phyloP scores from a whole-genome alignment of 2,888 invertebrate species.

The Drosophila macrospina region DNA sequence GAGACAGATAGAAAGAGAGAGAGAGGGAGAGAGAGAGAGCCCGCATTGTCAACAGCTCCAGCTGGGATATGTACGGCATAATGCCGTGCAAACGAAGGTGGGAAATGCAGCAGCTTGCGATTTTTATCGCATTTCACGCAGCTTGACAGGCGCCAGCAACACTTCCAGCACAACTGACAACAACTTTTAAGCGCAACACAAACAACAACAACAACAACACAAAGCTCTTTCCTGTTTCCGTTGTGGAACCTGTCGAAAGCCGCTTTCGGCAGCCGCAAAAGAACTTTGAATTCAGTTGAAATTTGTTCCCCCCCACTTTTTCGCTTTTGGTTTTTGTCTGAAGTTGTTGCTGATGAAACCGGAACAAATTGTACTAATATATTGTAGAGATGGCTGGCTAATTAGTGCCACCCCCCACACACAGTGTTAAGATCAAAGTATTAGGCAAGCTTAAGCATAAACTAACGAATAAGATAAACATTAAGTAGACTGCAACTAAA shows the following conservation, averaged over 20 bases:
- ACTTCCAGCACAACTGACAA: slow-evolving; percentile 47
- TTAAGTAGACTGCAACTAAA: slow-evolving; percentile 41
- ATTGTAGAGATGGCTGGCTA: slow-evolving; percentile 22
- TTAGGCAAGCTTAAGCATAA: slow-evolving; percentile 23
- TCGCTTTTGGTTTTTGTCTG: background rate
- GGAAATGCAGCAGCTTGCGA: slow-evolving; percentile 59
- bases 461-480: slow-evolving; percentile 58
- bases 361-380: slow-evolving; percentile 63
- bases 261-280: slow-evolving; percentile 55
- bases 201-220: slow-evolving; percentile 32
- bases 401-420: slow-evolving; percentile 42
- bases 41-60: slow-evolving; percentile 41
- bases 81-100: slow-evolving; percentile 34
- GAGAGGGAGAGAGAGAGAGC: background rate
- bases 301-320: background rate
- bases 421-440: slow-evolving; percentile 48
- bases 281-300: slow-evolving; percentile 24
- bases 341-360: slow-evolving; percentile 56
- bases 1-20: too few relatives aligned
- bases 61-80: slow-evolving; percentile 6
- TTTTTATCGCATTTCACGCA: slow-evolving; percentile 64
- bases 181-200: slow-evolving; percentile 50
- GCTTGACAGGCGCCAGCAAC: slow-evolving; percentile 69
- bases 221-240: slow-evolving; percentile 59
- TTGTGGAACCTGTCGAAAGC: slow-evolving; percentile 57